phyloP scores from a whole-genome alignment of 2,888 invertebrate genomes.

The Pseudococcus longispinus region DNA sequence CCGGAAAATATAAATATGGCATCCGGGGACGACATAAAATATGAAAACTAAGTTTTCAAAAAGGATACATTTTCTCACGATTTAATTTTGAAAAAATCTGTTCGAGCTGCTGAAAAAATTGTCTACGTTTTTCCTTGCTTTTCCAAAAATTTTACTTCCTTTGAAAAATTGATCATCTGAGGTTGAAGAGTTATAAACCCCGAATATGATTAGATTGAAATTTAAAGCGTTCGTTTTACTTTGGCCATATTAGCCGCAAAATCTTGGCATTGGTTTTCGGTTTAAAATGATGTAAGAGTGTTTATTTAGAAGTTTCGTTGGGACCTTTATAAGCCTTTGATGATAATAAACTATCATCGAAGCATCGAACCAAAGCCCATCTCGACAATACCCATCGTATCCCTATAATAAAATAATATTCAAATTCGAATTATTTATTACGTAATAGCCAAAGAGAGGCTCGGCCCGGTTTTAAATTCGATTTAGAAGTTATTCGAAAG shows the following conservation, averaged over 20 bases:
- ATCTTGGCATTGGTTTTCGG: not conserved
- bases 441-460: not conserved
- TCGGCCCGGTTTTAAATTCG: not conserved
- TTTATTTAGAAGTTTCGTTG: not conserved
- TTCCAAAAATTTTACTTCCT: too few species aligned
- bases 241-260: not conserved
- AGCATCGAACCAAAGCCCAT: not conserved
- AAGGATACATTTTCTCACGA: too few species aligned
- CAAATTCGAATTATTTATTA: not conserved
- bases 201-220: not conserved
- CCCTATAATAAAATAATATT: not conserved
- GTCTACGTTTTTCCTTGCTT: too few species aligned
- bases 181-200: not conserved
- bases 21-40: too few species aligned
- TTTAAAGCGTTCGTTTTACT: not conserved
- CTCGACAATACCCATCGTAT: not conserved
- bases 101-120: too few species aligned
- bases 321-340: not conserved
- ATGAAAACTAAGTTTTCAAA: too few species aligned
- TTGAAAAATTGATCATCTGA: too few species aligned
- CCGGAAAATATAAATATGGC: too few species aligned
- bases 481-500: not conserved
- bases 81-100: too few species aligned
- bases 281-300: not conserved
- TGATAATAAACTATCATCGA: conserved; percentile 10